phyloP scores from a whole-genome alignment of 1,140 invertebrate species.

The Berghia stephanieae region DNA sequence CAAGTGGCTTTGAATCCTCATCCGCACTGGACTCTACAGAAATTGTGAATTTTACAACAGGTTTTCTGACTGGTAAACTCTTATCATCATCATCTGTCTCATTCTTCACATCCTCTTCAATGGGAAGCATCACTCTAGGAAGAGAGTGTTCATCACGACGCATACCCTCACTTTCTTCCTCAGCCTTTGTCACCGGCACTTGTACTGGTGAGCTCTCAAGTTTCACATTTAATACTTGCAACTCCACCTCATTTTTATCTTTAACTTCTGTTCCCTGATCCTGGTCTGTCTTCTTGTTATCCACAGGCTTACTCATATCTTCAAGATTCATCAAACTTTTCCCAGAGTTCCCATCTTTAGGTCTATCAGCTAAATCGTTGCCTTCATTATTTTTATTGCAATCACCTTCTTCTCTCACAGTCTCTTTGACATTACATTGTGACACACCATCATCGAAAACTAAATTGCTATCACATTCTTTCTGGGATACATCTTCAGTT shows the following conservation, averaged over 20 bases:
- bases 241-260: background rate
- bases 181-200: too few species aligned
- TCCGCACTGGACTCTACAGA: slow-evolving; percentile 27
- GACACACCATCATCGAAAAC: background rate
- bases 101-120: background rate
- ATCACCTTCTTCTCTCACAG: background rate
- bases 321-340: background rate
- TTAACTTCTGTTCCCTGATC: background rate
- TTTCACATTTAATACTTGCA: too few species aligned
- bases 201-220: too few species aligned
- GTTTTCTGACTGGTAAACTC: background rate
- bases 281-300: background rate
- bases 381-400: background rate
- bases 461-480: background rate
- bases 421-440: background rate
- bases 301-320: too few species aligned
- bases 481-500: background rate
- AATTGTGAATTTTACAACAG: slow-evolving; percentile 26
- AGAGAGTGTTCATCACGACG: too few species aligned
- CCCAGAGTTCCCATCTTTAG: background rate
- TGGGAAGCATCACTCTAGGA: too few species aligned
- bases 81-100: background rate
- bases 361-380: background rate
- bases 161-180: background rate
- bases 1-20: too few species aligned